These are phyloP conservation scores for Ectropis crepuscularia DNA, from an alignment of 2,888 invertebrate genomes.

Conservation along the genomic window DNA sequence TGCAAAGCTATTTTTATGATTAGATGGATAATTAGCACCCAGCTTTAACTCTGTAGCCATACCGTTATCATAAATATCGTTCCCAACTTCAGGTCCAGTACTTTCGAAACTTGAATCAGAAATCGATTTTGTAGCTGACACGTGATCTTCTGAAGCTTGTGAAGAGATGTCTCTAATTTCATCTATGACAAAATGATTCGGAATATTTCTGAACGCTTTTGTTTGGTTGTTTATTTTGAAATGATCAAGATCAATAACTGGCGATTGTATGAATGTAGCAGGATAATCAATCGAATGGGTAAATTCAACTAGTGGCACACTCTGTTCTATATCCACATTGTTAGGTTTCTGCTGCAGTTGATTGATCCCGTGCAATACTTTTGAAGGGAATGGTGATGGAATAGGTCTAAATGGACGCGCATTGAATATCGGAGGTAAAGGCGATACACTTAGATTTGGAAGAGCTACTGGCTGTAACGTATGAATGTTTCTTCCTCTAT, in stretches of 20 bases:
- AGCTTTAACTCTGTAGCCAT: conserved; percentile 61
- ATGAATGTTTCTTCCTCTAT: conserved; percentile 78
- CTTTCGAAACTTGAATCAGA: conserved; percentile 76
- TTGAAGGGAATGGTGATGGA: conserved; percentile 54
- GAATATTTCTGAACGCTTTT: conserved; percentile 73
- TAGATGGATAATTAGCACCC: conserved; percentile 54
- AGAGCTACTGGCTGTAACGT: conserved; percentile 85
- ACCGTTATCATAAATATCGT: conserved; percentile 66
- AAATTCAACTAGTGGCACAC: conserved; percentile 88
- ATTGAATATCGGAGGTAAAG: conserved; percentile 86
- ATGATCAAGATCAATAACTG: conserved; percentile 86
- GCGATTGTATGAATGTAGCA: conserved; percentile 88
- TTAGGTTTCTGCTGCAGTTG: conserved; percentile 60
- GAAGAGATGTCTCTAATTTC: conserved; percentile 81
- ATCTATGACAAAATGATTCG: conserved; percentile 68
- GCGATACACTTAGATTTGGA: conserved; percentile 86
- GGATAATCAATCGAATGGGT: conserved; percentile 90
- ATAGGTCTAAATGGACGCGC: conserved; percentile 83
- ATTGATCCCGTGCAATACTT: conserved; percentile 64
- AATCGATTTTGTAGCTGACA: conserved; percentile 72
- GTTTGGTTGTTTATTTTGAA: conserved; percentile 63
- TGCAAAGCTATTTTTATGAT: conserved; percentile 68
- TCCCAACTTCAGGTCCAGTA: conserved; percentile 68
- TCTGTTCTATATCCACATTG: conserved; percentile 85
- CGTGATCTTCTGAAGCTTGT: conserved; percentile 79